Base-by-base conservation (phyloP, 1,140 invertebrate species). In the Papilio aristodemus region DNA sequence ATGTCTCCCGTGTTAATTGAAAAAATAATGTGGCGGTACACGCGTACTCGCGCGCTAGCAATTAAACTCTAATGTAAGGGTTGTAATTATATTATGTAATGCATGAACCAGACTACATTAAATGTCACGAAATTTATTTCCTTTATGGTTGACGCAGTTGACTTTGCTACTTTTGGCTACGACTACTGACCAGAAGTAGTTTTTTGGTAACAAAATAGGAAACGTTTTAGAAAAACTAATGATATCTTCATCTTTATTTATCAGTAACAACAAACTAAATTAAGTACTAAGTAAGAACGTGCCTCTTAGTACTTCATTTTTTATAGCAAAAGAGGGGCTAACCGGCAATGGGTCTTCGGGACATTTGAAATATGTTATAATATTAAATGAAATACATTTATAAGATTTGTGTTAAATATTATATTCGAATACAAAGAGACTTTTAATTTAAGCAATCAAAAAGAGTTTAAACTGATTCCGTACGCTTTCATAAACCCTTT, bases 401-500 rank as follows among this genome's bases (percentile, higher is more conserved):
- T 4, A 17, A 54, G 0, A 13, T 4, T 54, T 11, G 9, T 36
- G n/a, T 7, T 14, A 38, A 14, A 10, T 9, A 5, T 14, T 60
- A 37, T 19, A 19, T 37, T 38, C 58, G 27, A 19, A 4, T 38
- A 38, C 32, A 60, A 60, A 60, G 36, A 36, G 59, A 38, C 8
- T 62, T 60, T 39, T 19, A 38, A 62, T 38, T 19, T 36, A 38
- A 62, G 32, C 59, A 19, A 19, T 19, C 27, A 62, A 62, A 62
- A 60, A 38, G 32, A 39, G 38, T 62, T 62, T 62, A 37, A 62
- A 62, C 59, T 22, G 59, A 36, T 62, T 37, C 59, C 6, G 59
- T 62, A 39, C 59, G 59, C 59, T 62, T 62, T 62, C 59, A 62
- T 19, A 36, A 39, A 38, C 38, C 17, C 59, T 36, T 62, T 62